These are phyloP conservation scores for Artemia sinica DNA, from an alignment of 2,888 invertebrate genomes.

Conservation along the genomic window DNA sequence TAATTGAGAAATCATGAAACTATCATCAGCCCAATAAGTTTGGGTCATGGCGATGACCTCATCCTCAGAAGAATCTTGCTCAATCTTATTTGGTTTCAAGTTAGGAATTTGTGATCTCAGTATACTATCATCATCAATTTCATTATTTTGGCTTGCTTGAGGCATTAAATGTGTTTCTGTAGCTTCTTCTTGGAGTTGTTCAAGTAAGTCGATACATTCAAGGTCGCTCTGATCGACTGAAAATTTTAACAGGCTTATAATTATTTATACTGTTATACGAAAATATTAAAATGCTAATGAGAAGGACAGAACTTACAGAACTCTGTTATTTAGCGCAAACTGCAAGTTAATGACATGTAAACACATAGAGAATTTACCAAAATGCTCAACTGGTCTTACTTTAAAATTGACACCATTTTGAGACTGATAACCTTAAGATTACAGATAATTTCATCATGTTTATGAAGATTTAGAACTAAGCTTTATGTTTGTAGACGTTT, in stretches of 20 bases:
- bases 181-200: not conserved
- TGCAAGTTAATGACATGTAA: too few species aligned
- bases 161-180: not conserved
- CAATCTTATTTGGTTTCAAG: not conserved
- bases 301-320: too few species aligned
- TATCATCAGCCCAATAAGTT: constrained; percentile 9
- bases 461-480: too few species aligned
- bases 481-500: too few species aligned
- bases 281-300: too few species aligned
- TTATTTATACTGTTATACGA: too few species aligned
- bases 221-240: not conserved
- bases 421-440: too few species aligned
- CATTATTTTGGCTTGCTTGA: not conserved
- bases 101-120: not conserved
- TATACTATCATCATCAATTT: not conserved
- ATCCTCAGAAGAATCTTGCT: not conserved
- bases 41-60: not conserved
- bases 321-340: too few species aligned
- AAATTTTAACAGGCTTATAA: not conserved
- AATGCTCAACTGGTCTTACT: too few species aligned
- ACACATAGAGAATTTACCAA: too few species aligned
- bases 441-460: too few species aligned
- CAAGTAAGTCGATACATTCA: not conserved
- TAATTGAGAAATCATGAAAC: not conserved
- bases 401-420: too few species aligned